phyloP scores from a whole-genome alignment of 2,113 vertebrate species.

The Sarotherodon lohbergeri region DNA sequence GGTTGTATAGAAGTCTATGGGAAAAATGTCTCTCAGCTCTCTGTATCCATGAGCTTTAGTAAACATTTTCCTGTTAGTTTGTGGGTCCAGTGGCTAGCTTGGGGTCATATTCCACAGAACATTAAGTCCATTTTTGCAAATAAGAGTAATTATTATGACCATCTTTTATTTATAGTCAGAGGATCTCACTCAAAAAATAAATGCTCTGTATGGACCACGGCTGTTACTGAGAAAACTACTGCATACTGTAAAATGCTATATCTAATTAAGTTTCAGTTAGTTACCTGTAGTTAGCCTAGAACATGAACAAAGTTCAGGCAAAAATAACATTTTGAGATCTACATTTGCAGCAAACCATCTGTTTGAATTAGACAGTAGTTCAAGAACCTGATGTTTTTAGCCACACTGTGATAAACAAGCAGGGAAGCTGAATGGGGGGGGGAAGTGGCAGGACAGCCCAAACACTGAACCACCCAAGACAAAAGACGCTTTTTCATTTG shows the following conservation, averaged over 20 bases:
- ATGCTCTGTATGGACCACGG: not conserved
- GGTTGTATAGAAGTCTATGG: not conserved
- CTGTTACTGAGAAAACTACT: not conserved
- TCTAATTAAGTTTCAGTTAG: not conserved
- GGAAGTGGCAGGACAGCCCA: not conserved
- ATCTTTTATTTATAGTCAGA: rapidly evolving
- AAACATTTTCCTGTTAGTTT: not conserved
- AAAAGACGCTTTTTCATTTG: not conserved
- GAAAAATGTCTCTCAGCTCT: not conserved
- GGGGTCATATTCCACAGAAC: not conserved
- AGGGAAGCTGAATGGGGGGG: not conserved
- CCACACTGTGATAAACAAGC: not conserved
- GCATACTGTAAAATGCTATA: rapidly evolving
- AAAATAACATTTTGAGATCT: not conserved
- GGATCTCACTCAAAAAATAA: not conserved
- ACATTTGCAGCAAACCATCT: rapidly evolving
- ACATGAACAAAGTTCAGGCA: not conserved
- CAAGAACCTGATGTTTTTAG: not conserved
- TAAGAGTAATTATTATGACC: not conserved
- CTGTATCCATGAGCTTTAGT: rapidly evolving
- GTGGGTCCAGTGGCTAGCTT: not conserved
- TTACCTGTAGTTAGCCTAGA: not conserved
- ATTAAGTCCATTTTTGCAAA: not conserved
- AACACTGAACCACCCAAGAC: not conserved
- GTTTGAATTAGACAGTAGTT: not conserved